phyloP scores from a whole-genome alignment of 1,140 invertebrate species.

The Drosophila eugracilis region DNA sequence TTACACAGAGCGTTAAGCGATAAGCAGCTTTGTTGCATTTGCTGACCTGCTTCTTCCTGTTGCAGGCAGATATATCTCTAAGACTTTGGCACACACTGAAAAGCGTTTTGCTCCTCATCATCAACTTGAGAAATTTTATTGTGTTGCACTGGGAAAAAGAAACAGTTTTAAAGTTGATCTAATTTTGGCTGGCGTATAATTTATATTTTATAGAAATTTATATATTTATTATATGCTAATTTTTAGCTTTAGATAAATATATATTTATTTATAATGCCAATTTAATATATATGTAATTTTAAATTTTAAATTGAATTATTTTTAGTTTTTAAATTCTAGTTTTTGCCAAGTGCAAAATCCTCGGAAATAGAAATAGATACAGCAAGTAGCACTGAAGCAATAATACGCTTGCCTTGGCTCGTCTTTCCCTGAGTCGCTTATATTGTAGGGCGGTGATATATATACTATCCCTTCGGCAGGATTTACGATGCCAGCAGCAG shows the following conservation, averaged over 20 bases:
- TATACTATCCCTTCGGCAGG: conserved; percentile 56
- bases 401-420: conserved; percentile 78
- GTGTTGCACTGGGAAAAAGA: conserved; percentile 52
- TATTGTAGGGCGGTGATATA: conserved; percentile 52
- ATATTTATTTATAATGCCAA: too few species aligned
- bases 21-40: conserved; percentile 81
- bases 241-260: too few species aligned
- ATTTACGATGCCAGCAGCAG: conserved; percentile 68
- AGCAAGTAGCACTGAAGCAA: conserved; percentile 67
- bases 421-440: conserved; percentile 54
- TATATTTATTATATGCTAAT: too few species aligned
- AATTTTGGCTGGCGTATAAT: too few species aligned
- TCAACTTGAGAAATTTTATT: conserved; percentile 76
- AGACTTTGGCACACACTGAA: conserved; percentile 22
- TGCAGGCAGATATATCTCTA: conserved; percentile 46
- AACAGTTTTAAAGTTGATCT: too few species aligned
- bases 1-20: conserved; percentile 80
- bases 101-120: conserved; percentile 56
- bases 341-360: not conserved
- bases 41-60: conserved; percentile 49
- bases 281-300: not conserved
- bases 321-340: not conserved
- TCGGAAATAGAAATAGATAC: conserved; percentile 7
- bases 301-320: not conserved
- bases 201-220: too few species aligned